phyloP scores from a whole-genome alignment of 2,113 vertebrate genomes.

The Nerophis ophidion region DNA sequence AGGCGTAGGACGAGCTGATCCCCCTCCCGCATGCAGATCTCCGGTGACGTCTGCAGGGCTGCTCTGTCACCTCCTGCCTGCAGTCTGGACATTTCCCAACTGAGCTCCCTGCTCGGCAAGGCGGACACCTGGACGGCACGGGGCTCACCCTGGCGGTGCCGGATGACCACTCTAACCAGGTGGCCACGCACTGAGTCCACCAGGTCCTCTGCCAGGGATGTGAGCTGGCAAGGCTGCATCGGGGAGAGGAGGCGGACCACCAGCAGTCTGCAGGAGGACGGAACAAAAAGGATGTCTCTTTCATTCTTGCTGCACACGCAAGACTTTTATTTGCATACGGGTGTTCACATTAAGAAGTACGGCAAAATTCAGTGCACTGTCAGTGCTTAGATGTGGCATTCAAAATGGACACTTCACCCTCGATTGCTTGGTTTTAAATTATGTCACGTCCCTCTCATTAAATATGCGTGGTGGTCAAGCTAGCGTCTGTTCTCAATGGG shows the following conservation, averaged over 20 bases:
- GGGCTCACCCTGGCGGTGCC: constrained; percentile 64
- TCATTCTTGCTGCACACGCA: not conserved
- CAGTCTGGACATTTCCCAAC: constrained; percentile 66
- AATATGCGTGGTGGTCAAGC: too few species aligned
- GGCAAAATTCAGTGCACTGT: too few species aligned
- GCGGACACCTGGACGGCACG: constrained; percentile 57
- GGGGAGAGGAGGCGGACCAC: constrained; percentile 69
- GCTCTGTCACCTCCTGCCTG: constrained; percentile 60
- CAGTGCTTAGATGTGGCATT: too few species aligned
- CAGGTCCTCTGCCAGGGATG: constrained; percentile 72
- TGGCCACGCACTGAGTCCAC: constrained; percentile 67
- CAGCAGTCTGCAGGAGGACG: constrained; percentile 68
- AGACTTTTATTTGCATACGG: too few species aligned
- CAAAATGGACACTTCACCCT: too few species aligned
- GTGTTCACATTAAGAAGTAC: too few species aligned
- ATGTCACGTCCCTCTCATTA: too few species aligned
- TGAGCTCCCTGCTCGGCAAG: constrained; percentile 73
- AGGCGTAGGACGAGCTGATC: constrained; percentile 80
- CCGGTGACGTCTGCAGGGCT: constrained; percentile 67
- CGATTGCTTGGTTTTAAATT: too few species aligned
- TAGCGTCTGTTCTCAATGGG: too few species aligned
- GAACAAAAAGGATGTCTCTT: not conserved
- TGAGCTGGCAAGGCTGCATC: constrained; percentile 56
- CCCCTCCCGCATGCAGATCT: constrained; percentile 77
- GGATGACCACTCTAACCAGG: constrained; percentile 68